These are phyloP conservation scores for Clytia hemisphaerica DNA, from an alignment of 30 jellyfish, hydroid and myxozoan species.

Conservation along the genomic window DNA sequence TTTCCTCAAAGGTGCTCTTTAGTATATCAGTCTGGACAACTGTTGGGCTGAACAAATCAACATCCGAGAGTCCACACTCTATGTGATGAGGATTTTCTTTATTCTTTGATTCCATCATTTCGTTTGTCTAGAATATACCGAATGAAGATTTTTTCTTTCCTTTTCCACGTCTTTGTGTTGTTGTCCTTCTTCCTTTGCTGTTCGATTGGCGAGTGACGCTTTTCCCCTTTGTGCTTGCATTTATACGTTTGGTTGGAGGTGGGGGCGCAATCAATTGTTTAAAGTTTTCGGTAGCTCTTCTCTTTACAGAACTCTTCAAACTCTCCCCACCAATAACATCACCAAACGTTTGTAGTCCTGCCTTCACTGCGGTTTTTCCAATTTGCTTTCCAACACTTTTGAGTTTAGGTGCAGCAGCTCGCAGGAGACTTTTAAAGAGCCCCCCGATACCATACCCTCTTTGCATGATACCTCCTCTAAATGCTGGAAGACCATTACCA, in stretches of 20 bases:
- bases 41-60: constrained; percentile 17
- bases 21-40: constrained; percentile 13
- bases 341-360: constrained; percentile 9
- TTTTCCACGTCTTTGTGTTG: too few species aligned
- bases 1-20: background rate
- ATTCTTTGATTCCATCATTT: too few species aligned
- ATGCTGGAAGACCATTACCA: constrained; percentile 10
- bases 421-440: constrained; percentile 6
- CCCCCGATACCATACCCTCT: constrained; percentile 33
- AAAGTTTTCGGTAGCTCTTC: background rate
- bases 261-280: too few species aligned
- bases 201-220: too few species aligned
- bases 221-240: too few species aligned
- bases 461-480: constrained; percentile 8
- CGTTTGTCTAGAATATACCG: too few species aligned
- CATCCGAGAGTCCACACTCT: constrained; percentile 16
- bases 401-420: constrained; percentile 4
- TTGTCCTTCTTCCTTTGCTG: too few species aligned
- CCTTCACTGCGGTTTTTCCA: constrained; percentile 21
- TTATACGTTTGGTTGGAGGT: too few species aligned
- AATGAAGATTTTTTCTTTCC: too few species aligned
- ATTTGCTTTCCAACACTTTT: constrained; percentile 4
- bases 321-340: background rate
- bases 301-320: background rate
- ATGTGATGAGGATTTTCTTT: too few species aligned